A percentile compares a stretch with the other conserved stretches of the same genome.
phyloP scores from a whole-genome alignment of 2,113 vertebrate genomes.

The Saguinus midas region DNA sequence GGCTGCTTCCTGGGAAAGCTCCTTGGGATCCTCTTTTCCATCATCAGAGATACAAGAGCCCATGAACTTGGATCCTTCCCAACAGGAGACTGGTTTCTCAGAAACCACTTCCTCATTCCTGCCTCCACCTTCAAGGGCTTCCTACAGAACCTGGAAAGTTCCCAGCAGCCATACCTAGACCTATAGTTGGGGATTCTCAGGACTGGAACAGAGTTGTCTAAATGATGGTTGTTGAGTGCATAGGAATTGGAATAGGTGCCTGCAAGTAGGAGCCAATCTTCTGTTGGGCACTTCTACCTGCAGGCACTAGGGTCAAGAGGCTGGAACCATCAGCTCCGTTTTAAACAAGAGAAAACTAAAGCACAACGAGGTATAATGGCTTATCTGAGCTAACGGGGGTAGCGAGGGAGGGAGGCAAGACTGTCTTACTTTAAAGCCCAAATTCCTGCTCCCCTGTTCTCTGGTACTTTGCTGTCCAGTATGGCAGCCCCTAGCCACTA shows the following conservation, averaged over 20 bases:
- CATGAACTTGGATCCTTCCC: neutral
- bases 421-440: neutral
- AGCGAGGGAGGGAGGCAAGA: neutral
- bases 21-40: neutral
- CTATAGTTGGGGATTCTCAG: neutral
- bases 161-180: neutral
- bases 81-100: neutral
- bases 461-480: no score
- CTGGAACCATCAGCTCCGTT: no score
- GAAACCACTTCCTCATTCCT: neutral
- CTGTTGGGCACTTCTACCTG: neutral
- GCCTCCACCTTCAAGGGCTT: neutral
- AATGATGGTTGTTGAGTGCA: neutral
- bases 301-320: neutral
- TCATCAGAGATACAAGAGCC: neutral
- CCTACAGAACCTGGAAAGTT: neutral
- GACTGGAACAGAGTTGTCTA: neutral
- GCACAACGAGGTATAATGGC: neutral
- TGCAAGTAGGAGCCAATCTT: neutral
- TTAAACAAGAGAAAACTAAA: neutral
- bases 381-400: neutral
- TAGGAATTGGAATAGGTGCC: neutral
- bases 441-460: neutral
- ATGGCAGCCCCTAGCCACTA: neutral
- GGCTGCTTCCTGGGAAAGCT: neutral